phyloP scores from a whole-genome alignment of 2,113 vertebrate genomes.

The Antigone vipio region DNA sequence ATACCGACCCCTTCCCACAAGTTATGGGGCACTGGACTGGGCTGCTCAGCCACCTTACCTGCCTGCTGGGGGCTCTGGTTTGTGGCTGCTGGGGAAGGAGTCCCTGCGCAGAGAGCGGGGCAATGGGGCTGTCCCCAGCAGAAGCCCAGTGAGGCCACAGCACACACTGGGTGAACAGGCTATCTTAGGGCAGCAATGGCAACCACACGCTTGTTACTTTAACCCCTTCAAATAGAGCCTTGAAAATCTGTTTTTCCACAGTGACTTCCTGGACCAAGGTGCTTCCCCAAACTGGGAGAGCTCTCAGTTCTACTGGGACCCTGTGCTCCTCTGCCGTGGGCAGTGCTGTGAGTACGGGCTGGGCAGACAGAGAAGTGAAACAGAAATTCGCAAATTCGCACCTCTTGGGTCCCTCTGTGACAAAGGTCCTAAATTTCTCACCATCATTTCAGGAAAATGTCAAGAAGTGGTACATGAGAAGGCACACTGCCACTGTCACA shows the following conservation, averaged over 20 bases:
- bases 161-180: neutral
- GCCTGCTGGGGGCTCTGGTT: neutral
- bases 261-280: neutral
- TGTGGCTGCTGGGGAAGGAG: neutral
- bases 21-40: neutral
- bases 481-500: neutral
- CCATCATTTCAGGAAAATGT: neutral
- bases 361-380: conserved; percentile 39
- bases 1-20: neutral
- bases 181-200: neutral
- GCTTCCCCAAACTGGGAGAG: neutral
- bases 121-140: neutral
- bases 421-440: conserved; percentile 14
- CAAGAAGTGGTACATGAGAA: neutral
- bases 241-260: neutral
- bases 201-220: neutral
- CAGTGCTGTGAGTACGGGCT: neutral
- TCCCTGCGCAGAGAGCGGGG: neutral
- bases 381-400: neutral
- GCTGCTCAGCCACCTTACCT: neutral
- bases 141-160: rapidly evolving
- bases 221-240: neutral
- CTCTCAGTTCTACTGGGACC: neutral
- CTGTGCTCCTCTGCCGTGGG: neutral
- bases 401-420: neutral